Conservation (phyloP, 2,113 vertebrate species). For the Dicrurus megarhynchus region DNA sequence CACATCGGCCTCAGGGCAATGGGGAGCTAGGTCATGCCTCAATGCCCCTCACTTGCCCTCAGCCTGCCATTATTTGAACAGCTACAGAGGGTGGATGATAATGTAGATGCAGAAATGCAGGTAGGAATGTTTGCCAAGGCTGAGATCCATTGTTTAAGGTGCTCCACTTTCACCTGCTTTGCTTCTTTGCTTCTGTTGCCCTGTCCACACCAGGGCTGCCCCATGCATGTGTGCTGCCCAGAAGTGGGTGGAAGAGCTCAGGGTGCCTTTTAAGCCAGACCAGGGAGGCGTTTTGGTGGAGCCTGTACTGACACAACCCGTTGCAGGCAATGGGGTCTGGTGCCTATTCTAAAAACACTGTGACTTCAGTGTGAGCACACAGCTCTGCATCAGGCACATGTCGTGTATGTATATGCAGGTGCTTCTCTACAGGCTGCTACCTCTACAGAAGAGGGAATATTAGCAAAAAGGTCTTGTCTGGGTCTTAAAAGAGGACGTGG, state of each 20-base stretch:
- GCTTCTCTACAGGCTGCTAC: neutral
- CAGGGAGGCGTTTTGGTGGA: neutral
- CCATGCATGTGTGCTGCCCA: neutral
- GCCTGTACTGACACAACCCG: neutral
- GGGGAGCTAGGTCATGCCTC: neutral
- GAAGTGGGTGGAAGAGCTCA: neutral
- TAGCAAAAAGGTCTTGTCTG: neutral
- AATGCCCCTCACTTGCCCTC: neutral
- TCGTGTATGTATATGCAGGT: neutral
- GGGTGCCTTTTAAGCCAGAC: neutral
- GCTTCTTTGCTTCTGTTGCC: neutral
- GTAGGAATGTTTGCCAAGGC: fast-evolving
- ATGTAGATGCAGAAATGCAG: neutral
- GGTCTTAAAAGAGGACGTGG: neutral
- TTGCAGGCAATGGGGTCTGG: neutral
- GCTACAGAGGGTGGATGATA: neutral
- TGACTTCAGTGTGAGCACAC: neutral
- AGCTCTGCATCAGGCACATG: neutral
- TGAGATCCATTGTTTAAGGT: neutral
- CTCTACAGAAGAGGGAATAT: neutral
- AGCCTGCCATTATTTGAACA: neutral
- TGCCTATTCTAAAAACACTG: neutral
- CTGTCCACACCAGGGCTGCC: neutral
- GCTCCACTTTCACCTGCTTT: neutral
- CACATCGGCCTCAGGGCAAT: neutral